A percentile compares a stretch with the other conserved stretches of the same genome.
Evolutionary conservation across 2,113 vertebrate genomes (phyloP).

Genomic region (Pollachius pollachius): DNA sequence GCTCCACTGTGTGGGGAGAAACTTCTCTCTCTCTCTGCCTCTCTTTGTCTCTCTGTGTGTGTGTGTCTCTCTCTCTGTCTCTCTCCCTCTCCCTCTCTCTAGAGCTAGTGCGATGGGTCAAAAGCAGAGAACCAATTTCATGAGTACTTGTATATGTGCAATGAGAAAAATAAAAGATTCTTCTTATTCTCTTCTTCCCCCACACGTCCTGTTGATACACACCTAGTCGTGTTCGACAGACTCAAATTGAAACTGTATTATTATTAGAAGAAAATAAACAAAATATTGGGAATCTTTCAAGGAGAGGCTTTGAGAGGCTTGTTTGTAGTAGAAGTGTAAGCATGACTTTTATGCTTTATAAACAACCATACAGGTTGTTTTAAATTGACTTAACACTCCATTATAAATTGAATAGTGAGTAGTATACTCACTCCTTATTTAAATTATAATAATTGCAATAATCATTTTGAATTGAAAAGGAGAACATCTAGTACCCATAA

Average conservation of each 20-base stretch:
- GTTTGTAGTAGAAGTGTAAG: neutral
- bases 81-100: neutral
- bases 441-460: no score
- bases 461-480: no score
- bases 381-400: no score
- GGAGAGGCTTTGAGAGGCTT: neutral
- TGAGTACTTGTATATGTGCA: no score
- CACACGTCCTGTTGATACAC: slow-evolving; percentile 34
- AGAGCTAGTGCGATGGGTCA: no score
- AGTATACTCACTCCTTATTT: neutral
- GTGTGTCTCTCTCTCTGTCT: slow-evolving; percentile 35
- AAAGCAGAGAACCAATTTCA: no score
- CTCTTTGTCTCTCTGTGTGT: slow-evolving; percentile 26
- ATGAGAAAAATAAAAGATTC: no score
- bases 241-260: slow-evolving; percentile 40
- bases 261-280: slow-evolving; percentile 10
- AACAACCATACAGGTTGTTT: no score
- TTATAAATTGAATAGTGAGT: no score
- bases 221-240: slow-evolving; percentile 55
- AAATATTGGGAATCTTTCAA: neutral
- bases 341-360: no score
- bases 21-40: slow-evolving; percentile 18
- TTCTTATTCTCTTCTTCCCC: slow-evolving; percentile 35
- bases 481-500: neutral
- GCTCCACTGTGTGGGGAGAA: slow-evolving; percentile 11